Evolutionary conservation across 2,113 vertebrate genomes (phyloP), one percentile per base, ranked within the genome.

Genomic region (Dromaius novaehollandiae): DNA sequence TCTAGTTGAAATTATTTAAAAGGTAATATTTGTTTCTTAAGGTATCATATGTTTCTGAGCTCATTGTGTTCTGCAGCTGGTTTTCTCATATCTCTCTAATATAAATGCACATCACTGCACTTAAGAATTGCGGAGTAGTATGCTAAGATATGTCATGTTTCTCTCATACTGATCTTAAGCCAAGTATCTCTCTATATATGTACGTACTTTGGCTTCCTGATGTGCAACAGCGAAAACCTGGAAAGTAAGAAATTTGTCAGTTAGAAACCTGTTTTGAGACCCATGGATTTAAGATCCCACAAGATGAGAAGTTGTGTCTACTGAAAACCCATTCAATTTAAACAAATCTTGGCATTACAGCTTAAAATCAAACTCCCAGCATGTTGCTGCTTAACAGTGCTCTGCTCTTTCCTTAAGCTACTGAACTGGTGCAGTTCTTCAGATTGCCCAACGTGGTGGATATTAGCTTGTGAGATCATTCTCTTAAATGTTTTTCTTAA

Each of bases 31-130:
- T 66, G 13, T 25, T 26, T 58, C 30, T 84, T 36, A 58, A 40
- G 9, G 19, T 84, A 46, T 13, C 0, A 0, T 48, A 11, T 65
- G 6, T 90, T 13, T 74, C 48, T 53, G 73, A 58, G 20, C 22
- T 74, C 8, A 5, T 0, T 6, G 2, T 61, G 50, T 81, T 36
- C 46, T 46, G 0, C 77, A 38, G 40, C 7, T 78, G 34, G 12
- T 76, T 89, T 93, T 79, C 51, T 85, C 5, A 10, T 44, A 16
- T 86, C 90, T 93, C 8, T 86, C 18, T 71, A 15, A 42, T 44
- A 5, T 10, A 44, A 81, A 66, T 61, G 73, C 74, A 34, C n/a
- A 44, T 73, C 14, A 42, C 2, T 64, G 50, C 75, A 42, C 12
- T 83, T 74, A 48, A 80, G n/a, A 84, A 75, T 70, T 81, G 13